Evolutionary conservation across 2,888 invertebrate genomes (phyloP), one percentile per base, ranked within the genome.

Genomic region (Atethmia centrago): DNA sequence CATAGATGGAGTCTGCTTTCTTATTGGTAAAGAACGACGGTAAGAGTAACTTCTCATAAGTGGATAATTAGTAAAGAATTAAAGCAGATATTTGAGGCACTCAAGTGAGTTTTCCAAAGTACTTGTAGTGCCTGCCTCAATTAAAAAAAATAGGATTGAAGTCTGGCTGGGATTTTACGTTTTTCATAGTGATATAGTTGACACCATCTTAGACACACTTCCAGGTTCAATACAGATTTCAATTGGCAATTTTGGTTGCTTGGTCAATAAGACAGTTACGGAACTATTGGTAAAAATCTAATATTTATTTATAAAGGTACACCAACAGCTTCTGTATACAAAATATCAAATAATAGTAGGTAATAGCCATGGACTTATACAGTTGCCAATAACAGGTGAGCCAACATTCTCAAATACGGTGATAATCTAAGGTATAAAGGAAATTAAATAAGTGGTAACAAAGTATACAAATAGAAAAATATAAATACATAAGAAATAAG

Each of bases 11-110:
- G 3, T 82, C 0, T 77, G 85, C 45, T 28, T 74, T 21, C 1
- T 87, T 14, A 10, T 87, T 14, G 85, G 88, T 10, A 88, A 85
- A 65, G 63, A 77, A 0, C 76, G 80, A n/a, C 76, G 71, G 90
- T 74, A 55, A 74, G 53, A 28, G 4, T 21, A 14, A 31, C n/a
- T 31, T 31, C 19, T 56, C 2, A 5, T 31, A 55, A n/a, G 0
- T 28, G 40, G 9, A 36, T 2, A 58, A 64, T 5, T 49, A 19
- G 36, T 28, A 16, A 3, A 8, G 16, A 55, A 25, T 55, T 25
- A 25, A 16, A 56, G 55, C 10, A 28, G 4, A 56, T 28, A 56
- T 49, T 49, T 28, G 3, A 9, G 25, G 16, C 7, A 25, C 16
- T 55, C 8, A 25, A 56, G 10, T 56, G 9, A 49, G 0, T 49